phyloP scores from a whole-genome alignment of 53 echinoderm and acorn worm species.

The Patiria pectinifera region DNA sequence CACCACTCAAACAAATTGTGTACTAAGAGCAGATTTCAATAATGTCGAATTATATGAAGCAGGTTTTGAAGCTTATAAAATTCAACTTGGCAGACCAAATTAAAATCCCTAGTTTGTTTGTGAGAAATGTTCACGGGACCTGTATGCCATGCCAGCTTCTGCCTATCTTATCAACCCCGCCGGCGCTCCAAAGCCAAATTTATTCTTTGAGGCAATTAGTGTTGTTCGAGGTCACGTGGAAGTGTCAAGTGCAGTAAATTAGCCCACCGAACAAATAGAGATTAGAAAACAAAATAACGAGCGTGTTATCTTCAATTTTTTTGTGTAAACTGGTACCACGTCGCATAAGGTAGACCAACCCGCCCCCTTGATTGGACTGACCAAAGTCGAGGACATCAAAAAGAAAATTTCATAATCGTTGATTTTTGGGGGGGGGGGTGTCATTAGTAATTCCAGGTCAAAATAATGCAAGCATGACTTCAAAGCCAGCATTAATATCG shows the following conservation, averaged over 20 bases:
- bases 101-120: too few relatives aligned
- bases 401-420: neutral
- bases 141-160: too few relatives aligned
- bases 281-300: neutral
- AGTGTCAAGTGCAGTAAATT: neutral
- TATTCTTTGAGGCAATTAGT: neutral
- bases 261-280: neutral
- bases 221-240: neutral
- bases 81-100: too few relatives aligned
- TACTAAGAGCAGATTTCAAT: too few relatives aligned
- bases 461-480: too few relatives aligned
- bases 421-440: too few relatives aligned
- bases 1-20: too few relatives aligned
- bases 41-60: too few relatives aligned
- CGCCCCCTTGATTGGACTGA: neutral
- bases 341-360: neutral
- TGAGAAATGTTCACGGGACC: too few relatives aligned
- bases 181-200: neutral
- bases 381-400: slow-evolving; percentile 10
- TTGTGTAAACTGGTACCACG: slow-evolving; percentile 9
- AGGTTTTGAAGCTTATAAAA: too few relatives aligned
- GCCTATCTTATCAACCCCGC: neutral
- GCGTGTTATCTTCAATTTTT: neutral
- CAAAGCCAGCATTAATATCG: too few relatives aligned
- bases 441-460: too few relatives aligned